phyloP scores from a whole-genome alignment of 2,797 vertebrate species.

The Sebastes hubbsi region DNA sequence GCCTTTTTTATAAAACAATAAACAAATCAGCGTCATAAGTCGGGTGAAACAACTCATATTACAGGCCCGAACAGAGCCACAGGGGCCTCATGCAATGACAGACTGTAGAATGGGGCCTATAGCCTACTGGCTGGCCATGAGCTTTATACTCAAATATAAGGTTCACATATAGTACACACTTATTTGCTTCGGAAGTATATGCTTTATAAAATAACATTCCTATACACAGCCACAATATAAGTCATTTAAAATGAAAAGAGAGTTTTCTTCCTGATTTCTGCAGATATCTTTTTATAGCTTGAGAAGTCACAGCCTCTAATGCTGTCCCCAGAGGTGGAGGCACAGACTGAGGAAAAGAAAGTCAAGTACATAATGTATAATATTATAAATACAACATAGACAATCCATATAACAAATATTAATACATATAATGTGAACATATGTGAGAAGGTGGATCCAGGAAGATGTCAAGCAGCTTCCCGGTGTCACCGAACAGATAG shows the following conservation, averaged over 20 bases:
- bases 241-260: not conserved
- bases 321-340: not conserved
- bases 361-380: no score
- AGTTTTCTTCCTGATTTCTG: not conserved
- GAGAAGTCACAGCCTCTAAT: not conserved
- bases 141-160: not conserved
- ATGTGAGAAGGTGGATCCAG: no score
- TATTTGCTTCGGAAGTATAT: constrained; percentile 22
- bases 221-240: not conserved
- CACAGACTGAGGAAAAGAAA: not conserved
- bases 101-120: constrained; percentile 18
- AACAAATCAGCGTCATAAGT: constrained; percentile 65
- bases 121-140: not conserved
- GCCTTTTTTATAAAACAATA: constrained; percentile 70
- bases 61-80: constrained; percentile 34
- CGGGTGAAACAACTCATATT: constrained; percentile 35
- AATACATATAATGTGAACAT: no score
- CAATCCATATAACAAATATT: no score
- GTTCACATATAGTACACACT: not conserved
- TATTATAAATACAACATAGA: no score
- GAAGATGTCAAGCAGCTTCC: no score
- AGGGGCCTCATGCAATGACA: constrained; percentile 45
- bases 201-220: constrained; percentile 4
- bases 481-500: no score
- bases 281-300: not conserved